Evolutionary conservation across 1,140 invertebrate genomes (phyloP).

Genomic region (Planococcus citri): DNA sequence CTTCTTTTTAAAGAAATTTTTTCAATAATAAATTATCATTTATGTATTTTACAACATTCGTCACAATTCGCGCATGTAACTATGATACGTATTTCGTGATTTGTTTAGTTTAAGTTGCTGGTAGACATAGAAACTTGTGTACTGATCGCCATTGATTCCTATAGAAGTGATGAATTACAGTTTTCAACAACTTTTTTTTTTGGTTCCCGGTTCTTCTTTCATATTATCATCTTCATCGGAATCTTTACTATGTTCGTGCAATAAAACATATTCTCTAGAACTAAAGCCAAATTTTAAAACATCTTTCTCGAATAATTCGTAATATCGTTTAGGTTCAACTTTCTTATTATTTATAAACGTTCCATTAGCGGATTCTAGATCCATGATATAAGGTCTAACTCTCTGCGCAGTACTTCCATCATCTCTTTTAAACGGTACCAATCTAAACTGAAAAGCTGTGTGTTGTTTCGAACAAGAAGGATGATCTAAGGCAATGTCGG

Average conservation of each 20-base stretch:
- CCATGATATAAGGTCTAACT: slow-evolving; percentile 88
- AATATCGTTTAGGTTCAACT: slow-evolving; percentile 81
- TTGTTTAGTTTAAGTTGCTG: no score
- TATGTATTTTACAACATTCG: no score
- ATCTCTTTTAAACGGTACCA: slow-evolving; percentile 63
- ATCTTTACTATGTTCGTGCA: slow-evolving; percentile 87
- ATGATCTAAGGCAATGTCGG: slow-evolving; percentile 94
- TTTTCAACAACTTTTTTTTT: no score
- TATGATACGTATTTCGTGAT: no score
- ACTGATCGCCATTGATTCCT: no score
- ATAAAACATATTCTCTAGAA: slow-evolving; percentile 84
- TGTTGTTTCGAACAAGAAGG: slow-evolving; percentile 98
- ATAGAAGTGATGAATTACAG: no score
- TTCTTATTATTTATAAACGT: slow-evolving; percentile 92
- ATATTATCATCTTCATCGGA: slow-evolving; percentile 58
- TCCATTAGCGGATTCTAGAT: slow-evolving; percentile 94
- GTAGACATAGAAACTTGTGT: no score
- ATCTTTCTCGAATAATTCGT: slow-evolving; percentile 88
- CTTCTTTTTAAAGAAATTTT: no score
- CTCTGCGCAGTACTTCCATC: slow-evolving; percentile 58
- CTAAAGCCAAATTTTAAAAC: slow-evolving; percentile 97
- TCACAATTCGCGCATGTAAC: no score
- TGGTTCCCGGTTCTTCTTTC: slow-evolving; percentile 11
- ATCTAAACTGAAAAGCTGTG: slow-evolving; percentile 87
- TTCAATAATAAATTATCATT: no score